These are phyloP conservation scores for Drosophila gunungcola DNA, from an alignment of 1,140 invertebrate genomes.

Conservation along the genomic window DNA sequence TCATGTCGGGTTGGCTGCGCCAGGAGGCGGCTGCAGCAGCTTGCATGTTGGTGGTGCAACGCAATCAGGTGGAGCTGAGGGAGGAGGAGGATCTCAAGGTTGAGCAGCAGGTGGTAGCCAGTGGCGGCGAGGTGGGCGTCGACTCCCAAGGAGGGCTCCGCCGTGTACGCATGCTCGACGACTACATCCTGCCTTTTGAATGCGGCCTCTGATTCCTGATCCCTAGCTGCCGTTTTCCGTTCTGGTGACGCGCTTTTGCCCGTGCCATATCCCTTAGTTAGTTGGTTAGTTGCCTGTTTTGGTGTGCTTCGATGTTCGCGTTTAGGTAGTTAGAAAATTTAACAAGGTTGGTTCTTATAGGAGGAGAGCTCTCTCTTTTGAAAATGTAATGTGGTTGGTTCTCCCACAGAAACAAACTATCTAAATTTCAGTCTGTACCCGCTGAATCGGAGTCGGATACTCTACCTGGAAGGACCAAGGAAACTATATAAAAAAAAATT, in stretches of 20 bases:
- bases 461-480: neutral
- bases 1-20: conserved; percentile 59
- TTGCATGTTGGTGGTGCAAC: conserved; percentile 53
- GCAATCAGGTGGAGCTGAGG: conserved; percentile 19
- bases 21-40: conserved; percentile 64
- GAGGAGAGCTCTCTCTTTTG: too few relatives aligned
- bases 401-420: neutral
- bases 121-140: conserved; percentile 33
- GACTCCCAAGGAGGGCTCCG: conserved; percentile 53
- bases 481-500: neutral
- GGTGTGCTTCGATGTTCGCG: neutral
- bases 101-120: conserved; percentile 2
- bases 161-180: conserved; percentile 57
- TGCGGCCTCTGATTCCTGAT: conserved; percentile 34
- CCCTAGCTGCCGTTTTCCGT: neutral
- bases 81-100: conserved; percentile 13
- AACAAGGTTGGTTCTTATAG: neutral
- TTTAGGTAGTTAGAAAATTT: neutral
- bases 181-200: conserved; percentile 62
- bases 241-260: neutral
- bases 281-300: neutral
- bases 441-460: neutral
- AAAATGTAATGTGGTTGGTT: neutral
- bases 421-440: conserved; percentile 15
- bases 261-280: conserved; percentile 5